Evolutionary conservation across 2,888 invertebrate genomes (phyloP).

Genomic region (Spisula solida): DNA sequence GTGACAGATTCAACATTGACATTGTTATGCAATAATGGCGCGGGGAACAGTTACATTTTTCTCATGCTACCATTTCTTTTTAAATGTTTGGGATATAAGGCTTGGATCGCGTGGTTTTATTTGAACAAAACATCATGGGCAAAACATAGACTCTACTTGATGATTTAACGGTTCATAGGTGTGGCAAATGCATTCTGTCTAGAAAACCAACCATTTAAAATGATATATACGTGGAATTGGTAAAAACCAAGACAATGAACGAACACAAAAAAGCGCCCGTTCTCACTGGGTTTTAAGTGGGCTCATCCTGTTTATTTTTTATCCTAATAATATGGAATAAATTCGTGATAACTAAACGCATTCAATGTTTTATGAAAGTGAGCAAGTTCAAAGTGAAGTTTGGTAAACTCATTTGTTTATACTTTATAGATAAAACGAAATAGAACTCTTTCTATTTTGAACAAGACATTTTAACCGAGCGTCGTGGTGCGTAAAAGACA

Average conservation of each 20-base stretch:
- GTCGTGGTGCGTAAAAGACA: slow-evolving; percentile 29
- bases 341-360: slow-evolving; percentile 17
- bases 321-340: background rate
- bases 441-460: background rate
- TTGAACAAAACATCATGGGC: slow-evolving; percentile 4
- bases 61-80: slow-evolving; percentile 4
- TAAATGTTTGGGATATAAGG: background rate
- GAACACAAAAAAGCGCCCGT: background rate
- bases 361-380: background rate
- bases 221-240: slow-evolving; percentile 40
- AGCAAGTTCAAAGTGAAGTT: slow-evolving; percentile 1
- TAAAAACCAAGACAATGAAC: background rate
- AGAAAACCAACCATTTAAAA: background rate
- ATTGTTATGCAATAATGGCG: background rate
- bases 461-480: slow-evolving; percentile 9
- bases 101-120: background rate
- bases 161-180: slow-evolving; percentile 20
- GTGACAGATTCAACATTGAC: background rate
- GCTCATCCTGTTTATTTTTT: slow-evolving; percentile 23
- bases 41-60: background rate
- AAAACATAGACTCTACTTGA: background rate
- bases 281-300: background rate
- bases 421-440: slow-evolving; percentile 12
- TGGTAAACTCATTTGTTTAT: background rate
- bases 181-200: slow-evolving; percentile 65